phyloP scores from a whole-genome alignment of 2,113 vertebrate species.

The Himantopus leucocephalus region DNA sequence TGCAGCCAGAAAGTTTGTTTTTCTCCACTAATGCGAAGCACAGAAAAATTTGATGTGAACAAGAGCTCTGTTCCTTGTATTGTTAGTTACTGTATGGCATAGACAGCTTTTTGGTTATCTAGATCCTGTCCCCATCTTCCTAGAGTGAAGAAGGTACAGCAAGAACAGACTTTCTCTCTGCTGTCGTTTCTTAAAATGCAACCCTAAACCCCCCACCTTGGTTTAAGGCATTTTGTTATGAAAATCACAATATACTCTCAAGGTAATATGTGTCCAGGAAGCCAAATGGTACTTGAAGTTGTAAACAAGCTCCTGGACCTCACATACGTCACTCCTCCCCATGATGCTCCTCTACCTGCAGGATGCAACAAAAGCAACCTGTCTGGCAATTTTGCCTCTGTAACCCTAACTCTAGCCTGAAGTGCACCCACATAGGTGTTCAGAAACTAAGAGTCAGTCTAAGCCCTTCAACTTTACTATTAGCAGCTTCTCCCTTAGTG shows the following conservation, averaged over 20 bases:
- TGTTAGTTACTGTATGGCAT: background rate
- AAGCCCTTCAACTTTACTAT: background rate
- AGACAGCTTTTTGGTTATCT: background rate
- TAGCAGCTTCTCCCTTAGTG: background rate
- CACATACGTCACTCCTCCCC: background rate
- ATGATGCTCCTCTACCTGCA: background rate
- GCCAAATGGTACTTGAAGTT: background rate
- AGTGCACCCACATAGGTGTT: background rate
- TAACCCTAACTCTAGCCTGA: background rate
- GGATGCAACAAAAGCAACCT: background rate
- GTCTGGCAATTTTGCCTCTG: background rate
- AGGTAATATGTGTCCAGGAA: background rate
- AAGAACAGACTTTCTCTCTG: background rate
- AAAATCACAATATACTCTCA: background rate
- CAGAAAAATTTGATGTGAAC: background rate
- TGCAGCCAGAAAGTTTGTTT: background rate
- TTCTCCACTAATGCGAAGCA: background rate
- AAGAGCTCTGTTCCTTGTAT: background rate
- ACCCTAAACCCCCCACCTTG: rapidly evolving
- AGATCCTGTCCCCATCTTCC: background rate
- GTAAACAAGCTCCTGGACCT: background rate
- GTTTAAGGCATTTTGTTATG: background rate
- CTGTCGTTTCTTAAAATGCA: background rate
- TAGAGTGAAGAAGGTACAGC: background rate
- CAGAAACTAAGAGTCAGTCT: background rate